Base-by-base conservation (phyloP, 2,113 vertebrate genomes). In the Cranoglanis bouderius region DNA sequence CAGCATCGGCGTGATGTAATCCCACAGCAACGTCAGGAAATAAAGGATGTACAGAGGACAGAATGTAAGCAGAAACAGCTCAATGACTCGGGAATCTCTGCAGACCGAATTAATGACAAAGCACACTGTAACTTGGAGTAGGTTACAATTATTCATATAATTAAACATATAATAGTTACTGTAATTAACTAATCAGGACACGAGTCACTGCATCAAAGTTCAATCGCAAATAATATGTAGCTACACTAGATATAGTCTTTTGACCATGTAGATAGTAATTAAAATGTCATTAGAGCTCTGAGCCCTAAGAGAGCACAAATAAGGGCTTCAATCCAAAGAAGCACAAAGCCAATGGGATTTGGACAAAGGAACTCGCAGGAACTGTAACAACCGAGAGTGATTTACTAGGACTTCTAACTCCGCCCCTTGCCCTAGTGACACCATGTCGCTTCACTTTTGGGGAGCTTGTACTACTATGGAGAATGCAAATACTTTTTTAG, bases 101-200 rank as follows among this genome's bases (percentile, higher is more conserved):
- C 26, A 49, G 78, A 57, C 63, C 38, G 8, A 59, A 24, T 72
- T 55, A 82, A 88, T 82, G 51, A 40, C 35, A 29, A 35, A 3
- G 70, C 51, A 63, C 18, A 1, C 1, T 14, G 16, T 57, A 46
- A n/a, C 49, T 72, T 1, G 7, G 61, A 38, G 29, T 55, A 21
- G 65, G 35, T 83, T 40, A 43, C 61, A 82, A 82, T 85, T 35
- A 85, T 49, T 24, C 63, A 70, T 53, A 70, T 85, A 70, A 85
- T 72, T 35, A 85, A 67, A 9, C 63, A 53, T 51, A 70, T 51
- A 85, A 85, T 85, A 65, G 55, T 46, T 43, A 74, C 67, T 40
- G 26, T 87, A 87, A 87, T 77, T 49, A 87, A 87, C 53, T 78
- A 63, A 87, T 46, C 74, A 61, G 55, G 19, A 49, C 35, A 61